Conservation (phyloP, 2,113 vertebrate species). For the Myrmecophaga tridactyla region DNA sequence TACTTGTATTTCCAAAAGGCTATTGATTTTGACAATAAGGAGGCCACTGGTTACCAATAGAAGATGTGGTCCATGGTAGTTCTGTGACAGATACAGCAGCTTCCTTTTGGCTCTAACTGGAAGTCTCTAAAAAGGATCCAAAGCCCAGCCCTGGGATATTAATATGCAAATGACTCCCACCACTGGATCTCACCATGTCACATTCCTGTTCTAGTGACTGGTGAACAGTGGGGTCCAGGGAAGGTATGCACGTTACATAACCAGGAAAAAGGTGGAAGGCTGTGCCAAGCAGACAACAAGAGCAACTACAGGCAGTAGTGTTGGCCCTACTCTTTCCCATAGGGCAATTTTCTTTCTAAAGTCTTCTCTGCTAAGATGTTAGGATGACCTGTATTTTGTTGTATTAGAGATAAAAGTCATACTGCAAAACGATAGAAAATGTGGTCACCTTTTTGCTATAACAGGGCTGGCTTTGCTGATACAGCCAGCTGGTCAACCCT, state of each 20-base stretch:
- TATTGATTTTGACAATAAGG: neutral
- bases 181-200: neutral
- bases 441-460: slow-evolving; percentile 27
- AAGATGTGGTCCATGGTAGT: neutral
- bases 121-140: neutral
- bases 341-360: neutral
- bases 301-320: neutral
- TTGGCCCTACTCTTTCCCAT: neutral
- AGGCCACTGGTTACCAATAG: neutral
- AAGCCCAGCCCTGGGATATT: neutral
- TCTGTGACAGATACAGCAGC: neutral
- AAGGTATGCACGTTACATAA: neutral
- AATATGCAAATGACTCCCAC: neutral
- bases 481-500: neutral
- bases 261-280: neutral
- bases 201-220: neutral
- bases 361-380: neutral
- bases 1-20: neutral
- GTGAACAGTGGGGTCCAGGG: neutral
- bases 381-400: neutral
- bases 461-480: neutral
- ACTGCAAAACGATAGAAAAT: slow-evolving; percentile 1
- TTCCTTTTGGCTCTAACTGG: neutral
- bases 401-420: slow-evolving; percentile 16
- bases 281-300: neutral